A percentile compares a stretch with the other conserved stretches of the same genome.
Evolutionary conservation across 2,888 invertebrate species (phyloP).

Genomic region (Lithophane socia): DNA sequence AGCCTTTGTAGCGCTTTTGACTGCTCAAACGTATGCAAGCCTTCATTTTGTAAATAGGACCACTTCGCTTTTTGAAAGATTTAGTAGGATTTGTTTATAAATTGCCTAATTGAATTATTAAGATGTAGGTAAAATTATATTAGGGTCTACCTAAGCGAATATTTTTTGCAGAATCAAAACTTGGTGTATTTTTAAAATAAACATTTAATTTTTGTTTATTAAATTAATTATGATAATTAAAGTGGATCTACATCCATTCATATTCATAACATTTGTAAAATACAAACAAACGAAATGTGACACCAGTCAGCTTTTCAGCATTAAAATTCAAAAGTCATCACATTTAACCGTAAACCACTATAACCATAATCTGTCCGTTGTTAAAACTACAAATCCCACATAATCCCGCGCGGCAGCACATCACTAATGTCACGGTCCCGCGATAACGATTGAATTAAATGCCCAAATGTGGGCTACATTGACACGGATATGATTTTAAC

Average conservation of each 20-base stretch:
- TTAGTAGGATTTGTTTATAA: neutral
- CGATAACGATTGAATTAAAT: slow-evolving; percentile 51
- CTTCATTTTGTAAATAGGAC: slow-evolving; percentile 39
- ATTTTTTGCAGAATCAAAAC: neutral
- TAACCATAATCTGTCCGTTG: slow-evolving; percentile 32
- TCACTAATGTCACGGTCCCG: slow-evolving; percentile 43
- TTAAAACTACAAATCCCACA: slow-evolving; percentile 55
- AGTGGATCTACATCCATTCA: neutral
- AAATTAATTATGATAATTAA: neutral
- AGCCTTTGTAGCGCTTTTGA: slow-evolving; percentile 48
- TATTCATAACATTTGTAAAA: neutral
- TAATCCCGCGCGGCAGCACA: slow-evolving; percentile 50
- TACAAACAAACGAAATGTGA: neutral
- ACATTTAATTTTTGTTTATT: neutral
- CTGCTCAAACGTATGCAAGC: slow-evolving; percentile 32
- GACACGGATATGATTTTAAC: slow-evolving; percentile 32
- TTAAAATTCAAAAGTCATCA: slow-evolving; percentile 13
- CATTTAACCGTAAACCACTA: slow-evolving; percentile 22
- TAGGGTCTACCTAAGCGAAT: too few species aligned
- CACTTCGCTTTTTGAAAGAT: slow-evolving; percentile 16
- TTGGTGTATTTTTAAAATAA: neutral
- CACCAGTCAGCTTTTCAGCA: neutral
- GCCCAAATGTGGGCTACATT: slow-evolving; percentile 6
- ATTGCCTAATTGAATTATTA: neutral
- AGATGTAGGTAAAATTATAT: neutral